Evolutionary conservation across 2,113 vertebrate species (phyloP).

Genomic region (Scatophagus argus): DNA sequence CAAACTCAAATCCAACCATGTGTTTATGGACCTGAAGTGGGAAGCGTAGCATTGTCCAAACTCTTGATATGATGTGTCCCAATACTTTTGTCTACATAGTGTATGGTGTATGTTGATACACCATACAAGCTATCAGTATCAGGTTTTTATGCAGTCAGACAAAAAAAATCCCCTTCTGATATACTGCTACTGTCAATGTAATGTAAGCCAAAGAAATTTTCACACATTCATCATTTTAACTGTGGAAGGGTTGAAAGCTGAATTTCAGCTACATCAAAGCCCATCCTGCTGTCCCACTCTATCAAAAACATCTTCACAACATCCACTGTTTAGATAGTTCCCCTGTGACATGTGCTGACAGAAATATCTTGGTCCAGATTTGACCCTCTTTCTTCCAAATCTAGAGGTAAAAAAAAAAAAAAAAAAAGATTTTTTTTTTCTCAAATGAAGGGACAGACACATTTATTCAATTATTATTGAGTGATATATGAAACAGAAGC

Average conservation of each 20-base stretch:
- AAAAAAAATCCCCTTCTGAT: slow-evolving; percentile 62
- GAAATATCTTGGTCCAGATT: slow-evolving; percentile 61
- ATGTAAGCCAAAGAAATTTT: slow-evolving; percentile 58
- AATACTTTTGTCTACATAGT: too few species aligned
- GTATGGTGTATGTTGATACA: too few species aligned
- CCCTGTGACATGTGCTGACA: slow-evolving; percentile 52
- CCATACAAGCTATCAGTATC: too few species aligned
- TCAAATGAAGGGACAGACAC: slow-evolving; percentile 65
- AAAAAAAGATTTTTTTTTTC: slow-evolving; percentile 43
- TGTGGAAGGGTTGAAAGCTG: slow-evolving; percentile 43
- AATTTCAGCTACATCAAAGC: slow-evolving; percentile 71
- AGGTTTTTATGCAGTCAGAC: slow-evolving; percentile 52
- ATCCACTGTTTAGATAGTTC: slow-evolving; percentile 49
- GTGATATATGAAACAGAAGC: slow-evolving; percentile 77
- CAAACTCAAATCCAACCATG: too few species aligned
- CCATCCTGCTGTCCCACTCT: slow-evolving; percentile 42
- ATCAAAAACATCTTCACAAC: slow-evolving; percentile 50
- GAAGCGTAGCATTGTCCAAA: too few species aligned
- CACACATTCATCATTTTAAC: slow-evolving; percentile 66
- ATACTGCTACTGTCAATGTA: slow-evolving; percentile 63
- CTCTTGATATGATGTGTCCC: too few species aligned
- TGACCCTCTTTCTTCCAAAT: slow-evolving; percentile 51
- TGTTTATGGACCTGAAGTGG: too few species aligned
- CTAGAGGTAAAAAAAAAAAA: slow-evolving; percentile 1
- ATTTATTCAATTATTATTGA: slow-evolving; percentile 73